Percentiles rank a stretch among this genome's conserved stretches.
Conservation (phyloP, 2,113 vertebrate genomes). For the Ibidorhyncha struthersii region DNA sequence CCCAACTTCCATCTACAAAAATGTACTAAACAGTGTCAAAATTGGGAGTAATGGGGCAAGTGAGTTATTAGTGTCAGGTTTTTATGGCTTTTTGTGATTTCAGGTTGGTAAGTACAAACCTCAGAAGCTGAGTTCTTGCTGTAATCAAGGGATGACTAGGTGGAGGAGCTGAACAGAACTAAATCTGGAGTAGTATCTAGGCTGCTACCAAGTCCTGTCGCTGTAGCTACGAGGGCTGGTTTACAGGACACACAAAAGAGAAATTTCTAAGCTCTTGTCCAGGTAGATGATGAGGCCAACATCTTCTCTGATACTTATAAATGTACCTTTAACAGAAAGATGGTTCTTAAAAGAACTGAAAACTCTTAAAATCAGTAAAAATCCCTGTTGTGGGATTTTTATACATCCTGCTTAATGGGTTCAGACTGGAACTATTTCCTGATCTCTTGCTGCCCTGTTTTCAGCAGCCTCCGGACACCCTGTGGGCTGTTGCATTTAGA, state of each 20-base stretch:
- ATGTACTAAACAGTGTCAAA: neutral
- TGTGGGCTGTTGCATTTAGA: neutral
- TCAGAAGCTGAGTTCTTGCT: neutral
- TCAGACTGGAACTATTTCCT: neutral
- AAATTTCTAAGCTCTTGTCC: neutral
- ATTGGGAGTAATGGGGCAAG: neutral
- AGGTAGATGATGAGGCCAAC: neutral
- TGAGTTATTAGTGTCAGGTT: neutral
- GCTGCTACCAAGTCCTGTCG: neutral
- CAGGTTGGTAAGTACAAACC: neutral
- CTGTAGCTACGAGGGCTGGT: neutral
- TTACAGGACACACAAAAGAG: neutral
- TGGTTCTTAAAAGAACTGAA: neutral
- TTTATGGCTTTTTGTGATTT: neutral
- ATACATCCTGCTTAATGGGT: neutral
- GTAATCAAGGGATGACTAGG: neutral
- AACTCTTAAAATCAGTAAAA: neutral
- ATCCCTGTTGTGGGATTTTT: neutral
- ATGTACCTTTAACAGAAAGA: neutral
- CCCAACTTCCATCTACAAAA: neutral
- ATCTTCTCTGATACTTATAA: neutral
- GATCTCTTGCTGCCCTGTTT: slow-evolving; percentile 43
- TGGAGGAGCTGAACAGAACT: neutral
- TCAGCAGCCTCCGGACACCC: neutral
- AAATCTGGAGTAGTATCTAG: neutral